Conservation (phyloP, 2,888 invertebrate species). For the Orchesellides sinensis region DNA sequence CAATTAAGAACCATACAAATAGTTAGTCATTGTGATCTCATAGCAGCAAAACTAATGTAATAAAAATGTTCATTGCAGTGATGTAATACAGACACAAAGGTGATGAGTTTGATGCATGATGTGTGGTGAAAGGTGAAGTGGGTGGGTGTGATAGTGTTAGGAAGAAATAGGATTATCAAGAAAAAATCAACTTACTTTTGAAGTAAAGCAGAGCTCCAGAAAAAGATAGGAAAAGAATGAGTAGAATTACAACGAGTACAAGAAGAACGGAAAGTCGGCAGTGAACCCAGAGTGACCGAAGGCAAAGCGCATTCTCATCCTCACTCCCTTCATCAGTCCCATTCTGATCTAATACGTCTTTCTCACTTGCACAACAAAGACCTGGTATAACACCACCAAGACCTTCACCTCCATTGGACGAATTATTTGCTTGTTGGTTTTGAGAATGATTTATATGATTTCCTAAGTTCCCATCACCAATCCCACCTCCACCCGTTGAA, state of each 20-base stretch:
- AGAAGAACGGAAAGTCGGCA: conserved; percentile 71
- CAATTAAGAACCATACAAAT: not conserved
- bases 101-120: not conserved
- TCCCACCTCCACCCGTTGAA: conserved; percentile 30
- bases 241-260: conserved; percentile 67
- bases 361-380: conserved; percentile 59
- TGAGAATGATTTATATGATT: conserved; percentile 47
- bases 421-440: conserved; percentile 45
- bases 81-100: not conserved
- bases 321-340: conserved; percentile 65
- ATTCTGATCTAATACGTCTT: conserved; percentile 60
- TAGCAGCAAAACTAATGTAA: not conserved
- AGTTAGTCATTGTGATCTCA: not conserved
- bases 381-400: conserved; percentile 48
- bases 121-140: not conserved
- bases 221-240: conserved; percentile 71
- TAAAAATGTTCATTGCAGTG: conserved; percentile 3
- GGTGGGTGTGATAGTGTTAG: not conserved
- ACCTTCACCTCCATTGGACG: conserved; percentile 43
- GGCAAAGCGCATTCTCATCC: conserved; percentile 51
- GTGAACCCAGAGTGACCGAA: conserved; percentile 67
- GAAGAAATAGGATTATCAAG: conserved; percentile 9
- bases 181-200: conserved; percentile 69
- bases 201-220: conserved; percentile 73
- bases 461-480: conserved; percentile 35